Evolutionary conservation across 1,140 invertebrate species (phyloP).

Genomic region (Tachypleus tridentatus): DNA sequence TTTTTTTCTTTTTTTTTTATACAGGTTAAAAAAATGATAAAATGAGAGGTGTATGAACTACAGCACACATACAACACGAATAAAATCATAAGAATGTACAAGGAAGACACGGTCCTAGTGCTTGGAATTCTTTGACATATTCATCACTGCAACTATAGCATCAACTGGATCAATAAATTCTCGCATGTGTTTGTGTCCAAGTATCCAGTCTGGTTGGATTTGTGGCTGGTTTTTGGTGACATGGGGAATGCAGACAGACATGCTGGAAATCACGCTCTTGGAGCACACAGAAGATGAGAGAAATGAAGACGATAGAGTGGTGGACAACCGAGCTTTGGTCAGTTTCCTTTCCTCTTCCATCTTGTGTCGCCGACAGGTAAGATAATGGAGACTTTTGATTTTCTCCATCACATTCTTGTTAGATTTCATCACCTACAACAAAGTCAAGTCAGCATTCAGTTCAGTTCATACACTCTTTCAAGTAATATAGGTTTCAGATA

Average conservation of each 20-base stretch:
- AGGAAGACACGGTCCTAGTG: no score
- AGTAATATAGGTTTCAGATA: no score
- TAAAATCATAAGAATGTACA: no score
- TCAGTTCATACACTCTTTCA: no score
- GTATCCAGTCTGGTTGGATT: constrained; percentile 15
- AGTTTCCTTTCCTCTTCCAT: neutral
- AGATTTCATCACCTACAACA: constrained; percentile 7
- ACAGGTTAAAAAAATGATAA: no score
- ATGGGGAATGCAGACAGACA: neutral
- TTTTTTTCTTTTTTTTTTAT: no score
- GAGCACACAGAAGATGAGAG: no score
- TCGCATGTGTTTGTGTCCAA: constrained; percentile 1
- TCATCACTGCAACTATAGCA: constrained; percentile 12
- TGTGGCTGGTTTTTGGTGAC: neutral
- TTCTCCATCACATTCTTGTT: constrained; percentile 1
- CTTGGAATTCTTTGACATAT: neutral
- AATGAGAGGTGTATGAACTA: no score
- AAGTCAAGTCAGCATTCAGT: neutral
- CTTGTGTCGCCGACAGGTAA: neutral
- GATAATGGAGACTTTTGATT: constrained; percentile 5
- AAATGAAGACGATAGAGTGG: no score
- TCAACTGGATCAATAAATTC: constrained; percentile 11
- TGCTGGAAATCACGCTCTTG: no score
- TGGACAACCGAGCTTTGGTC: neutral
- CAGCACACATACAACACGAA: no score